Base-by-base conservation (phyloP, 2,888 invertebrate species). In the Agrenia bidenticulata region DNA sequence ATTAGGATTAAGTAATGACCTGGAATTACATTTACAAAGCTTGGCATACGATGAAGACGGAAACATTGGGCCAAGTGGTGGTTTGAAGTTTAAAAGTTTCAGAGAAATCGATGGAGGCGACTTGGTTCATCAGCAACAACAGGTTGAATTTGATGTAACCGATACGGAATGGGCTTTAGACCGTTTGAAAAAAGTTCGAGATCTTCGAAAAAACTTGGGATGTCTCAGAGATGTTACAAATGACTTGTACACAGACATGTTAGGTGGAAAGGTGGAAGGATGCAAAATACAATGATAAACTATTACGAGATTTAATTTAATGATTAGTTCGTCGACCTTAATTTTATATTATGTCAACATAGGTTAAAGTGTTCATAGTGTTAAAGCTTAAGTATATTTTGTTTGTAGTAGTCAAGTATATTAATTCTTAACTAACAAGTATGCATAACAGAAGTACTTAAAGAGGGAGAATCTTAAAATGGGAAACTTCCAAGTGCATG, bases 161-260 rank as follows among this genome's bases (percentile, higher is more conserved):
- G 61, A 72, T 58, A 51, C 59, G 49, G 71, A 72, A 50, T 74
- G 74, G 74, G 63, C 63, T 17, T 42, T 74, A 13, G 67, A 66
- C 4, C 61, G 67, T 50, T 67, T 70, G 41, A 67, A 70, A 27
- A 70, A 64, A 50, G 63, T 72, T 19, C 59, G 67, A 11, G 62
- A 69, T 27, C 32, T 67, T 23, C 45, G 74, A 32, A 61, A 70
- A 59, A 61, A 61, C 37, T 64, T 74, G n/a, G 62, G 61, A 15
- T 39, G 32, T 2, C 49, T 72, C 11, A 24, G 72, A 42, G 72
- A 70, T 42, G 56, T 64, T 37, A 49, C 70, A 19, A 66, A 64
- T 61, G 70, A 67, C 39, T 24, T 70, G n/a, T 74, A 72, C 42
- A 68, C 70, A 17, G 67, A 72, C 17, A 72, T 67, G 45, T 21